Base-by-base conservation (phyloP, 2,888 invertebrate genomes). In the Siphonodentalium dalli region DNA sequence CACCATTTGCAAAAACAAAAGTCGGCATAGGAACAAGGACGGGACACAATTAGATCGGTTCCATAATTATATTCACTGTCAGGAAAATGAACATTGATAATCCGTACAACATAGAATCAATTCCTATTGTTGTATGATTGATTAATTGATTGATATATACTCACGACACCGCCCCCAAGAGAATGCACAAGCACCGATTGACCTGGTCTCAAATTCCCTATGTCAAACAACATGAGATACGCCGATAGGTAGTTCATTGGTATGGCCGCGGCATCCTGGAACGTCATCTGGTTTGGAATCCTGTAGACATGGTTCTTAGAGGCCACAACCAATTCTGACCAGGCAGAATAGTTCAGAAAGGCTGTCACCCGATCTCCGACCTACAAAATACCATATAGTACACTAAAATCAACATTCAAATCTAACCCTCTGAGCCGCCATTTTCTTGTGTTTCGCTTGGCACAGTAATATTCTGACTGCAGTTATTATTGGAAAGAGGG, bases 181-280 rank as follows among this genome's bases (percentile, higher is more conserved):
- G 91, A 91, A 80, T 93, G 91, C 13, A 92, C 86, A 54, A 93
- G 85, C 9, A 93, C 85, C 61, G 89, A 90, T 84, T 92, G 91
- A 65, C 91, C 91, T 28, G 88, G 86, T 13, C 88, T 85, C 41
- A 92, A 84, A 68, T 89, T 88, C 50, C 90, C 91, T 81, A 92
- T 85, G 78, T 92, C 92, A 83, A 92, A 92, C 45, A 93, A 87
- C 69, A 93, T 85, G 70, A 92, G 88, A 79, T 92, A 89, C 20
- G 92, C 93, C 7, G 92, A 90, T 61, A 91, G 87, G 82, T 91
- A 93, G 83, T 91, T 91, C 86, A 92, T 88, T 63, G 91, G 89
- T 71, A 92, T 86, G 18, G 92, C 91, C 6, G 90, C 90, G 1
- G 91, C 92, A 71, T 92, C 92, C 78, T 89, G 83, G 58, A 88